Percentiles rank a stretch among this genome's conserved stretches.
Evolutionary conservation across 2,888 invertebrate species (phyloP).

Genomic region (Sericinus montela): DNA sequence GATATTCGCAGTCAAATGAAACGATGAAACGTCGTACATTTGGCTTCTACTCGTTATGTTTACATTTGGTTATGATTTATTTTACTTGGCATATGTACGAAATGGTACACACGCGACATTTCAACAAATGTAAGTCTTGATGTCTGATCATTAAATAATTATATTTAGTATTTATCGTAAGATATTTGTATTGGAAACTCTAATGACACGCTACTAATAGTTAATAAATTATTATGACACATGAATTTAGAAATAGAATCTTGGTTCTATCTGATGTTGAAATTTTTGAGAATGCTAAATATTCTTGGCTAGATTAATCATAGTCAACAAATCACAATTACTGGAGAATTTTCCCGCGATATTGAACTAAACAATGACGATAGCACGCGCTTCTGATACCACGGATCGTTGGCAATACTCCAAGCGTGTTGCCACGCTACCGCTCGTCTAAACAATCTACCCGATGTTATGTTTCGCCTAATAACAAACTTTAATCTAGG

Average conservation of each 20-base stretch:
- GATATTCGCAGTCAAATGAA: slow-evolving; percentile 16
- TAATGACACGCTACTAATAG: neutral
- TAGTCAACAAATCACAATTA: slow-evolving; percentile 27
- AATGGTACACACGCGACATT: slow-evolving; percentile 10
- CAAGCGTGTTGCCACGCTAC: slow-evolving; percentile 54
- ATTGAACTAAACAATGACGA: slow-evolving; percentile 51
- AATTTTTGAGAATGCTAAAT: too few relatives aligned
- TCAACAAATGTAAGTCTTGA: slow-evolving; percentile 5
- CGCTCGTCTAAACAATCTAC: slow-evolving; percentile 25
- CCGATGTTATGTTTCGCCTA: slow-evolving; percentile 23
- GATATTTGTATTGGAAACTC: neutral
- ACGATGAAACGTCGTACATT: slow-evolving; percentile 25
- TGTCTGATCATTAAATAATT: slow-evolving; percentile 12
- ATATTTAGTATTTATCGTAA: slow-evolving; percentile 12
- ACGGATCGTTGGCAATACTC: slow-evolving; percentile 57
- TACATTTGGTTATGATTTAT: slow-evolving; percentile 36
- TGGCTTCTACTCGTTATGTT: slow-evolving; percentile 28
- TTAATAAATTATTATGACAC: neutral
- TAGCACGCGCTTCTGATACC: slow-evolving; percentile 38
- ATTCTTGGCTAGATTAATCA: slow-evolving; percentile 31
- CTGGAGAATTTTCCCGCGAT: slow-evolving; percentile 35
- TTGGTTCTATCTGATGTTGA: too few relatives aligned
- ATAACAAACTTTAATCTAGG: slow-evolving; percentile 24
- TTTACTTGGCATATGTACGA: slow-evolving; percentile 36
- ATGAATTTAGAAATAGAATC: too few relatives aligned